Conservation (phyloP, 2,888 invertebrate genomes). For the Zygaena filipendulae region DNA sequence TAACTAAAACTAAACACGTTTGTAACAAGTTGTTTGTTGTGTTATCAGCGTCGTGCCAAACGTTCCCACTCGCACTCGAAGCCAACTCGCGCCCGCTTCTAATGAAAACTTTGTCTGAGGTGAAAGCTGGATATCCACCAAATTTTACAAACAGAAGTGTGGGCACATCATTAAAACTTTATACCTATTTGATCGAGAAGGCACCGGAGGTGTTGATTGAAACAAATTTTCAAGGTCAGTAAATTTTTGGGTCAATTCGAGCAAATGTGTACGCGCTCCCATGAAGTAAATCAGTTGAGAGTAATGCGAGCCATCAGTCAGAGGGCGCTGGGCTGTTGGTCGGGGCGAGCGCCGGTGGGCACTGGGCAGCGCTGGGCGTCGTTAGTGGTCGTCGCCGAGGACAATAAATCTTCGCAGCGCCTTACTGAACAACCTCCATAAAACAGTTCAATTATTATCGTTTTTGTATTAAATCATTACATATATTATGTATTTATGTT, state of each 20-base stretch:
- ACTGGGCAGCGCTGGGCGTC: slow-evolving; percentile 39
- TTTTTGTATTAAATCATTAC: too few species aligned
- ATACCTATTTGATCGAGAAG: not conserved
- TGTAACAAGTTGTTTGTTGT: slow-evolving; percentile 68
- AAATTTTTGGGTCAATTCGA: slow-evolving; percentile 28
- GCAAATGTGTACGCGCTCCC: slow-evolving; percentile 37
- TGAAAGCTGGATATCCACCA: slow-evolving; percentile 26
- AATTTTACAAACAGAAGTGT: too few species aligned
- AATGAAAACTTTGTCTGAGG: slow-evolving; percentile 60
- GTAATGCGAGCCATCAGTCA: slow-evolving; percentile 63
- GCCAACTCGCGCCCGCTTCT: slow-evolving; percentile 51
- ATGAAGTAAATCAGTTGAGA: slow-evolving; percentile 64
- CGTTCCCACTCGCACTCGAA: slow-evolving; percentile 53
- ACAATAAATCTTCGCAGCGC: slow-evolving; percentile 54
- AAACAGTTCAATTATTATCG: slow-evolving; percentile 18
- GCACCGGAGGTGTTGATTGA: not conserved
- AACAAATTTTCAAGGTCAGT: slow-evolving; percentile 8
- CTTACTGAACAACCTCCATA: slow-evolving; percentile 44
- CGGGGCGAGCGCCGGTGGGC: too few species aligned
- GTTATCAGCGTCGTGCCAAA: slow-evolving; percentile 64
- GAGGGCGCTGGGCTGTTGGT: slow-evolving; percentile 23
- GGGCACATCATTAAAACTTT: too few species aligned
- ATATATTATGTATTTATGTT: too few species aligned
- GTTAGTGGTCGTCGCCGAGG: slow-evolving; percentile 55
- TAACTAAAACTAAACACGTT: slow-evolving; percentile 68